A percentile compares a stretch with the other conserved stretches of the same genome.
Evolutionary conservation across 2,797 vertebrate species (phyloP).

Genomic region (Urophycis tenuis): DNA sequence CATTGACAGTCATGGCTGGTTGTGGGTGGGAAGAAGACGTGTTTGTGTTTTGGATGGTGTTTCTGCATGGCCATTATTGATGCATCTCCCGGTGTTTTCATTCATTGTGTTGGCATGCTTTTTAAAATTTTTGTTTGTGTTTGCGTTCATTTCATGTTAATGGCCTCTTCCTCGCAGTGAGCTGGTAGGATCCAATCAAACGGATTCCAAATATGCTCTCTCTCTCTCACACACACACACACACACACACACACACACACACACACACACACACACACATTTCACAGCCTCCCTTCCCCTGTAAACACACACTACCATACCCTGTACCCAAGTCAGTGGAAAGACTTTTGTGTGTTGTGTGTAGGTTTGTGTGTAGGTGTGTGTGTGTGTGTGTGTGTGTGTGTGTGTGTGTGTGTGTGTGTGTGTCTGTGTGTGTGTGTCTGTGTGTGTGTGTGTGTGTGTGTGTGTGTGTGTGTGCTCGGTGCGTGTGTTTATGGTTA

Average conservation of each 20-base stretch:
- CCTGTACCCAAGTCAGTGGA: neutral
- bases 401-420: constrained; percentile 27
- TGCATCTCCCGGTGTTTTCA: neutral
- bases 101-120: constrained; percentile 18
- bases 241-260: neutral
- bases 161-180: neutral
- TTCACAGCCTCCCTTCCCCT: neutral
- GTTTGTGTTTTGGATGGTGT: constrained; percentile 8
- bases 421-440: constrained; percentile 20
- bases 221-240: neutral
- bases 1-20: neutral
- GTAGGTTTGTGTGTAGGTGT: constrained; percentile 21
- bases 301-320: neutral
- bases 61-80: constrained; percentile 33
- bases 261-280: neutral
- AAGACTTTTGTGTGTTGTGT: constrained; percentile 9
- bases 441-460: constrained; percentile 17
- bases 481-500: constrained; percentile 4
- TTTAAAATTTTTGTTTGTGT: constrained; percentile 16
- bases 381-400: constrained; percentile 22
- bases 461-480: constrained; percentile 18
- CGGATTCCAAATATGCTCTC: neutral
- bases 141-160: neutral
- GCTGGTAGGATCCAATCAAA: neutral
- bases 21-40: neutral